Evolutionary conservation across 2,797 vertebrate genomes (phyloP), one percentile per base, ranked within the genome.

Genomic region (Neomorphus geoffroyi): DNA sequence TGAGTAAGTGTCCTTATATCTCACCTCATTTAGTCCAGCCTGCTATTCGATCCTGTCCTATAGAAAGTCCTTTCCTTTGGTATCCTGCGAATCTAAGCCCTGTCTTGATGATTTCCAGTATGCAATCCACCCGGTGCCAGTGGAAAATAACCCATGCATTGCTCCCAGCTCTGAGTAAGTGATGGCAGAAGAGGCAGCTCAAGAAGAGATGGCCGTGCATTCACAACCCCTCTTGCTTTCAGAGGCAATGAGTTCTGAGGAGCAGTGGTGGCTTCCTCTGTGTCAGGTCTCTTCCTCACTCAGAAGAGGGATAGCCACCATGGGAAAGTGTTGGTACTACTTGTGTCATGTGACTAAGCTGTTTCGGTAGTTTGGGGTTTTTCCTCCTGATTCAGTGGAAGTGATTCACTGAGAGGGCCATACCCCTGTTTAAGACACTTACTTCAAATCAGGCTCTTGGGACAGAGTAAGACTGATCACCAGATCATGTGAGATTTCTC

Each of bases 151-250:
- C 12, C 15, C 0, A 4, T 15, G 58, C 27, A 2, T 17, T 19
- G 12, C 6, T 2, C 13, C 27, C 24, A 30, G 45, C 24, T 67
- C 54, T 61, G 35, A 35, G 28, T 2, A 27, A 71, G 62, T 2
- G 3, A 37, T 8, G 23, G 19, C 21, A 88, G 77, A 48, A 46
- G 28, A 23, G 43, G 15, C 19, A 73, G 28, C 57, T 35, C 0
- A 0, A 43, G 69, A 65, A 72, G 70, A 56, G 21, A 9, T n/a
- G 61, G 10, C 9, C 1, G 2, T 26, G 22, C 0, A 0, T 24
- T n/a, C 26, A 9, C 43, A 89, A 53, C 17, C 26, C 17, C 26
- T 70, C 27, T 43, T 2, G 1, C 22, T 58, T 61, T 13, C 32
- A 17, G 6, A 53, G 28, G 11, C 18, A 16, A 27, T 1, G 9